phyloP scores from a whole-genome alignment of 2,888 invertebrate genomes.

The Piscicola geometra region DNA sequence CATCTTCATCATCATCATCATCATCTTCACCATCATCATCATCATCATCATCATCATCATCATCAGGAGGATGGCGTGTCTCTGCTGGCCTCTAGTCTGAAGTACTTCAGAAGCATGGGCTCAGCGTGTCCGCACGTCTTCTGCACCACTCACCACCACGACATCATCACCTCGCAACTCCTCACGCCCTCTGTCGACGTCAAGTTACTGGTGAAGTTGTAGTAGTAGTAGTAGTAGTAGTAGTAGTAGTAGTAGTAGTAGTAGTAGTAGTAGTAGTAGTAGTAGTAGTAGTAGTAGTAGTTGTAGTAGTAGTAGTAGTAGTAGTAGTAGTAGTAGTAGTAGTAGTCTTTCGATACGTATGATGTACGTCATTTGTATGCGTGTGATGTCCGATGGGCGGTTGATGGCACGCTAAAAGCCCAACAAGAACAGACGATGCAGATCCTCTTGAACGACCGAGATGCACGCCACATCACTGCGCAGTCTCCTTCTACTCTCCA shows the following conservation, averaged over 20 bases:
- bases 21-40: constrained; percentile 29
- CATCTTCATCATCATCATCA: constrained; percentile 28
- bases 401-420: not conserved
- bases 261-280: no score
- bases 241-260: no score
- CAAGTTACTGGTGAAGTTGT: not conserved
- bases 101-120: constrained; percentile 64
- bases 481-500: no score
- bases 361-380: no score
- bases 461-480: not conserved
- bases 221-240: no score
- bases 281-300: no score
- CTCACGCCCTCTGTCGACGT: not conserved
- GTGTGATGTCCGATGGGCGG: no score
- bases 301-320: no score
- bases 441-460: not conserved
- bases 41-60: constrained; percentile 25
- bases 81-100: constrained; percentile 67
- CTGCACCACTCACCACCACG: constrained; percentile 73
- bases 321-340: no score
- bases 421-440: not conserved
- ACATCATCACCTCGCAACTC: constrained; percentile 60
- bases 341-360: no score
- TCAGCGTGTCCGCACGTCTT: constrained; percentile 69
- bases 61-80: constrained; percentile 69